A percentile compares a stretch with the other conserved stretches of the same genome.
Conservation (phyloP, 2,113 vertebrate genomes). For the Xyrauchen texanus region DNA sequence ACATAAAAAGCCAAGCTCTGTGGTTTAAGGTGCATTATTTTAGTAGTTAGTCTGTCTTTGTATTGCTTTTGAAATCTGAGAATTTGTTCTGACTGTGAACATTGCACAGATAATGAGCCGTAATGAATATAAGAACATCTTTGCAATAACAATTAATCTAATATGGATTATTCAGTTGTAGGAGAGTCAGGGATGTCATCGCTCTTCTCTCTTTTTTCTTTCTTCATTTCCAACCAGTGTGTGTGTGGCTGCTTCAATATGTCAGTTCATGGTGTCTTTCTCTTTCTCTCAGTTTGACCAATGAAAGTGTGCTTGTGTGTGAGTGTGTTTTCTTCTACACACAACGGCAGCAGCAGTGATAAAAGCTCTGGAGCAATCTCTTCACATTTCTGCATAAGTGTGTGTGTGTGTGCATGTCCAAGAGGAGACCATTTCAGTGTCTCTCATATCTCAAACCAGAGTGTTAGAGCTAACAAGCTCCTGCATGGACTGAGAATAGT, state of each 20-base stretch:
- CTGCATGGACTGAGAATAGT: constrained; percentile 35
- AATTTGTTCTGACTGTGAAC: constrained; percentile 18
- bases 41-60: neutral
- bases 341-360: constrained; percentile 38
- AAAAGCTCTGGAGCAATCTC: constrained; percentile 38
- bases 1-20: constrained; percentile 1
- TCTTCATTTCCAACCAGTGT: constrained; percentile 9
- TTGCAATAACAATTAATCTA: constrained; percentile 17
- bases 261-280: constrained; percentile 12
- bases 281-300: constrained; percentile 12
- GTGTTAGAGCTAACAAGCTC: constrained; percentile 42
- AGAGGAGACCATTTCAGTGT: constrained; percentile 37
- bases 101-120: constrained; percentile 22
- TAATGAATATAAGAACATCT: constrained; percentile 24
- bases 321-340: constrained; percentile 1
- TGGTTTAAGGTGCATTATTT: neutral
- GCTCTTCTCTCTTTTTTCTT: neutral
- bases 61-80: constrained; percentile 9
- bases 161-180: constrained; percentile 28
- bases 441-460: constrained; percentile 26
- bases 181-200: constrained; percentile 21
- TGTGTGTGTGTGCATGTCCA: neutral
- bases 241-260: constrained; percentile 25
- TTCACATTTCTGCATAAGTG: constrained; percentile 27
- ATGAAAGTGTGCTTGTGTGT: constrained; percentile 6